Percentiles rank a stretch among this genome's conserved stretches.
Evolutionary conservation across 2,113 vertebrate species (phyloP).

Genomic region (Zapus hudsonius): DNA sequence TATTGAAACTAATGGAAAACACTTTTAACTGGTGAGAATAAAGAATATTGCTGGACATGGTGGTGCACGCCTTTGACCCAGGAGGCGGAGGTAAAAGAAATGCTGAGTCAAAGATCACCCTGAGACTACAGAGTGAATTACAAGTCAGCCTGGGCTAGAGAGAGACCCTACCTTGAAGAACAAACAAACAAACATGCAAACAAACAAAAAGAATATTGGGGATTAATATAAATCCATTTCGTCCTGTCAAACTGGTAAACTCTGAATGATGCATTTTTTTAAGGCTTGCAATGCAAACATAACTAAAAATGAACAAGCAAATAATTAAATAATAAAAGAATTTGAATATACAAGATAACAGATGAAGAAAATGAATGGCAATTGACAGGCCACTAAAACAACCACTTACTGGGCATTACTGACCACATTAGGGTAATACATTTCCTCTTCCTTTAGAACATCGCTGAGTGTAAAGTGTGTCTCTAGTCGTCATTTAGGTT

Average conservation of each 20-base stretch:
- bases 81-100: too few species aligned
- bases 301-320: neutral
- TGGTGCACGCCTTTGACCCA: too few species aligned
- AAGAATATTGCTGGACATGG: too few species aligned
- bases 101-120: too few species aligned
- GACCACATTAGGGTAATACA: conserved; percentile 8
- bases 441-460: conserved; percentile 57
- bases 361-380: conserved; percentile 31
- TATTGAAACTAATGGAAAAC: neutral
- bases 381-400: conserved; percentile 33
- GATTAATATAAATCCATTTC: neutral
- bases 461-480: conserved; percentile 48
- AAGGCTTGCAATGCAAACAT: neutral
- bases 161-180: too few species aligned
- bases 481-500: conserved; percentile 51
- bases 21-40: neutral
- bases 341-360: neutral
- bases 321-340: neutral
- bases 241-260: neutral
- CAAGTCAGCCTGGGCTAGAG: too few species aligned
- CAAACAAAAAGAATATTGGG: neutral
- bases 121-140: too few species aligned
- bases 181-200: too few species aligned
- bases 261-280: neutral
- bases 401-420: neutral